Evolutionary conservation across 2,888 invertebrate species (phyloP).

Genomic region (Syrista parreyssii): DNA sequence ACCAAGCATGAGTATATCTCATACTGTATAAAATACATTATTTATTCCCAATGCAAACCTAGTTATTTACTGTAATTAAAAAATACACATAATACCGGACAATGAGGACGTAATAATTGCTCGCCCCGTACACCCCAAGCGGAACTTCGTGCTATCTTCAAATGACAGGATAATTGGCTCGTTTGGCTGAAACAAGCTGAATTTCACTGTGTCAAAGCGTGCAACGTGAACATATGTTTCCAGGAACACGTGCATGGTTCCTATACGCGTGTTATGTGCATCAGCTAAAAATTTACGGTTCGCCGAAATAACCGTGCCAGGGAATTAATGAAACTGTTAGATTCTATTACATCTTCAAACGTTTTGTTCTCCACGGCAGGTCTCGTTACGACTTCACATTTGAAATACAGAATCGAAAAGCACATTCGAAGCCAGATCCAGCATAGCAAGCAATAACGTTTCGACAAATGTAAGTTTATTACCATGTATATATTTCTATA

Average conservation of each 20-base stretch:
- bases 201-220: conserved; percentile 13
- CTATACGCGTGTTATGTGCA: not conserved
- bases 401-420: not conserved
- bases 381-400: not conserved
- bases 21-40: not conserved
- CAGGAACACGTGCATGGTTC: conserved; percentile 7
- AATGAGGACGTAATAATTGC: not conserved
- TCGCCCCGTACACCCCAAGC: conserved; percentile 6
- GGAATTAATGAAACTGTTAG: not conserved
- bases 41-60: too few relatives aligned
- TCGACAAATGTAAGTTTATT: too few relatives aligned
- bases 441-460: not conserved
- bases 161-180: conserved; percentile 18
- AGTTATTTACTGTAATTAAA: not conserved
- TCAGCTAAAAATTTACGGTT: not conserved
- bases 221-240: conserved; percentile 5
- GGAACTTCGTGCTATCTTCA: conserved; percentile 13
- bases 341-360: too few relatives aligned
- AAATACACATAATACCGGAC: not conserved
- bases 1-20: not conserved
- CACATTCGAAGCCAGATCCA: not conserved
- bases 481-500: too few relatives aligned
- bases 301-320: not conserved
- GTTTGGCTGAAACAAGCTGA: conserved; percentile 14
- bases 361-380: not conserved